Evolutionary conservation across 2,888 invertebrate genomes (phyloP), one percentile per base, ranked within the genome.

Genomic region (Parnassius apollo): DNA sequence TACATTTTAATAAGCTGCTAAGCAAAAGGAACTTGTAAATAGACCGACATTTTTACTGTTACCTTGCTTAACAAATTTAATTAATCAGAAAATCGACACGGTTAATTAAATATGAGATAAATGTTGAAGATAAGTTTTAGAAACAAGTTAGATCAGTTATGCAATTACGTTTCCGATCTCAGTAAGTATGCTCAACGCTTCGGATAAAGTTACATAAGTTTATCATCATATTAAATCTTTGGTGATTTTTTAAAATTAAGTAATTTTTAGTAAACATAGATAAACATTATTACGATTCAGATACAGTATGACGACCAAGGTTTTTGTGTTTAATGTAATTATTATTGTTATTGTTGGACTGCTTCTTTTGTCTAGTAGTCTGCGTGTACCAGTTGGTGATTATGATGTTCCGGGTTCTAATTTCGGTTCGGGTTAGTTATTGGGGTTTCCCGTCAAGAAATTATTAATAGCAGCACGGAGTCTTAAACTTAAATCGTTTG

Each of bases 1-100:
- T 35, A 35, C 4, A 35, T 35, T 35, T 18, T 35, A 35, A 35
- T 35, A 35, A 35, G 35, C 35, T 35, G 35, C 49, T 35, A 12
- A 57, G 48, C 35, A n/a, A 45, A 56, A 61, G 55, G 50, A 61
- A 45, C 51, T 52, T 50, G 2, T 11, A 18, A 53, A 57, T 53
- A 46, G 18, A 57, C 57, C 57, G 53, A 53, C 57, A 61, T 42
- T 62, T 62, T 50, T 22, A 62, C 57, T 42, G 53, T 71, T 61
- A 74, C 74, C 75, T 70, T 64, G 65, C 53, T 55, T 61, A 67
- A 65, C 13, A 49, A 13, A 49, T 8, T 64, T 66, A 59, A 73
- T 69, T 73, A 71, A 74, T 69, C 65, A 68, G 72, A 69, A 69
- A 65, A 67, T 66, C 70, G 62, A 66, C 64, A 62, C 59, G 65